Conservation (phyloP, 2,113 vertebrate genomes). For the Ascaphus truei region DNA sequence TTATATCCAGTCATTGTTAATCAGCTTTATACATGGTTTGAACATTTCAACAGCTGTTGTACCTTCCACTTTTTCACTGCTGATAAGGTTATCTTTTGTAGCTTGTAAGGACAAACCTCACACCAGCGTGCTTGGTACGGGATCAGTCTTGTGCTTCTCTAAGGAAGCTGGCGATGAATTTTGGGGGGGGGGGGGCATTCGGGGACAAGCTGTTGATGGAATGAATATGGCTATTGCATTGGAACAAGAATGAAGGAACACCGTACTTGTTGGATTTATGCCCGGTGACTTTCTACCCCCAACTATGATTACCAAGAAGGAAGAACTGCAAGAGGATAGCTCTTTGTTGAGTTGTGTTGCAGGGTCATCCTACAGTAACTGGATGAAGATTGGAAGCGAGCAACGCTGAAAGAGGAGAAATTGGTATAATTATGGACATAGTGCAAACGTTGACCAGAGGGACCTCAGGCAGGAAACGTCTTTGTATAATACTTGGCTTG, state of each 20-base stretch:
- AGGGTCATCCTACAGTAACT: neutral
- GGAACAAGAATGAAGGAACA: neutral
- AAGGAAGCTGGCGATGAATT: neutral
- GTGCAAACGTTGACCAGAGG: neutral
- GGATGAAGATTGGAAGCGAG: neutral
- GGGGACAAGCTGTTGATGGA: neutral
- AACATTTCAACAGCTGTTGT: neutral
- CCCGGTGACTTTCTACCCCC: too few relatives aligned
- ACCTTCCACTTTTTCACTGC: neutral
- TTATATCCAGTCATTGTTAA: neutral
- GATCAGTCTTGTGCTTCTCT: neutral
- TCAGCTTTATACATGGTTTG: neutral
- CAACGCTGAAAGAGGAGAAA: neutral
- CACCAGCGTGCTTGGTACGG: neutral
- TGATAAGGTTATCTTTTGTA: neutral
- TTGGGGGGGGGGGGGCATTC: neutral
- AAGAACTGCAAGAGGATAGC: too few relatives aligned
- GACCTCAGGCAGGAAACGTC: neutral
- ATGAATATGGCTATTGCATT: neutral
- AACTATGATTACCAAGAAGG: too few relatives aligned
- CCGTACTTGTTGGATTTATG: too few relatives aligned
- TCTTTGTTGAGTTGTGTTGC: too few relatives aligned
- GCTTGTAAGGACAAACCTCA: neutral
- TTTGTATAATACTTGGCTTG: conserved; percentile 3
- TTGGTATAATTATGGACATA: neutral